phyloP scores from a whole-genome alignment of 2,888 invertebrate genomes.

The Euclidia mi region DNA sequence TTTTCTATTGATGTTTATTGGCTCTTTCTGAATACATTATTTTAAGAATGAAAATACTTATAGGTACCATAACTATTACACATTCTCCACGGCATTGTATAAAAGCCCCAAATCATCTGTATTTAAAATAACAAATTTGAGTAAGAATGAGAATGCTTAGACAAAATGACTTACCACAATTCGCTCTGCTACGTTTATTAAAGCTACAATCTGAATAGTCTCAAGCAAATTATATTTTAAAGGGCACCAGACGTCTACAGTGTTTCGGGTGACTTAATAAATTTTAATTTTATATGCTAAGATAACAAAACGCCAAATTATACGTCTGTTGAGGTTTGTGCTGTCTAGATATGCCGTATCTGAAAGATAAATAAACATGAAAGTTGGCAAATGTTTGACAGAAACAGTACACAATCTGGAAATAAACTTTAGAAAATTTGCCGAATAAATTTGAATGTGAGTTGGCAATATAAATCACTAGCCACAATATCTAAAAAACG shows the following conservation, averaged over 20 bases:
- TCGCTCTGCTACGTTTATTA: conserved; percentile 18
- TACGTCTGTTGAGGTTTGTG: conserved; percentile 12
- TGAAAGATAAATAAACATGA: conserved; percentile 21
- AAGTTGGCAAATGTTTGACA: conserved; percentile 7
- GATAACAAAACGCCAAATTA: conserved; percentile 30
- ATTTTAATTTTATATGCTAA: conserved; percentile 31
- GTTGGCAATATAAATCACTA: neutral
- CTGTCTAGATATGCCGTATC: conserved; percentile 25
- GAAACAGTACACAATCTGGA: neutral
- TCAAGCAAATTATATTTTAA: conserved; percentile 42
- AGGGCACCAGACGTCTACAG: conserved; percentile 27
- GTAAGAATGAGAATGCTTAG: neutral
- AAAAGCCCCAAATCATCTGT: too few species aligned
- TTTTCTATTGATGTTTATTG: too few species aligned
- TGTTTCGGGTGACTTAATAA: conserved; percentile 39
- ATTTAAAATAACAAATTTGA: too few species aligned
- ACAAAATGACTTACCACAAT: conserved; percentile 17
- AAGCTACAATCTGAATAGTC: conserved; percentile 35
- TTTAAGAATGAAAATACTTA: too few species aligned
- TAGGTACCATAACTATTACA: too few species aligned
- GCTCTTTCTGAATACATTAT: too few species aligned
- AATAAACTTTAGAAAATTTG: neutral
- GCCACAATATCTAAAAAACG: neutral
- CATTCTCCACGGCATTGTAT: too few species aligned
- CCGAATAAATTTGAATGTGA: neutral